These are phyloP conservation scores for Cairina moschata DNA, from an alignment of 2,113 vertebrate species.

Conservation along the genomic window DNA sequence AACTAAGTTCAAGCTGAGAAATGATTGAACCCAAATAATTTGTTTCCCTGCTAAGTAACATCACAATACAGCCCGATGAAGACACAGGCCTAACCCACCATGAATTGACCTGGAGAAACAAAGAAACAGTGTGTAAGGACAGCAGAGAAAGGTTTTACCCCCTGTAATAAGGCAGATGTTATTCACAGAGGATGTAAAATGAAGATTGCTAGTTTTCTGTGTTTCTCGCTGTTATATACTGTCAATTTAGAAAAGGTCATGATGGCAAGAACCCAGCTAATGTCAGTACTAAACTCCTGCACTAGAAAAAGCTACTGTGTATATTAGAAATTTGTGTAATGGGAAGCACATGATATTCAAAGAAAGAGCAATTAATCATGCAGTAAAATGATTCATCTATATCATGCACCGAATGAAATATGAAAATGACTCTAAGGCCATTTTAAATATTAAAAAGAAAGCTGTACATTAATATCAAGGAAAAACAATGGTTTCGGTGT, in stretches of 20 bases:
- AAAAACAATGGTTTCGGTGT: background rate
- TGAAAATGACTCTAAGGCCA: background rate
- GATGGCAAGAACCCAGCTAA: background rate
- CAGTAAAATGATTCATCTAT: background rate
- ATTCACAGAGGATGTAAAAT: background rate
- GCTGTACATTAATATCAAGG: background rate
- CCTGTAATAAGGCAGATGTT: background rate
- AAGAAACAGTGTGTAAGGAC: background rate
- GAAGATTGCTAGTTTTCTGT: background rate
- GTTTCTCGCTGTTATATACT: background rate
- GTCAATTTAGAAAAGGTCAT: background rate
- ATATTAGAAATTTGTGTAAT: background rate
- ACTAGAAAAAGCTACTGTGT: background rate
- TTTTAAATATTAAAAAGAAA: slow-evolving; percentile 33
- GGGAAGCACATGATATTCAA: background rate
- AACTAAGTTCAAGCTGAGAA: background rate
- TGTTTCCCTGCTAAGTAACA: background rate
- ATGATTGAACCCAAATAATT: background rate
- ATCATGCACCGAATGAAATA: background rate
- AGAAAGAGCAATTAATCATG: background rate
- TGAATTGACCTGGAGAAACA: background rate
- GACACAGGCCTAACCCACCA: background rate
- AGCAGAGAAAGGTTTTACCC: background rate
- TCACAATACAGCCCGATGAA: background rate
- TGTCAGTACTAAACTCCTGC: background rate